Conservation (phyloP, 2,888 invertebrate genomes). For the Drosophila kanekoi region DNA sequence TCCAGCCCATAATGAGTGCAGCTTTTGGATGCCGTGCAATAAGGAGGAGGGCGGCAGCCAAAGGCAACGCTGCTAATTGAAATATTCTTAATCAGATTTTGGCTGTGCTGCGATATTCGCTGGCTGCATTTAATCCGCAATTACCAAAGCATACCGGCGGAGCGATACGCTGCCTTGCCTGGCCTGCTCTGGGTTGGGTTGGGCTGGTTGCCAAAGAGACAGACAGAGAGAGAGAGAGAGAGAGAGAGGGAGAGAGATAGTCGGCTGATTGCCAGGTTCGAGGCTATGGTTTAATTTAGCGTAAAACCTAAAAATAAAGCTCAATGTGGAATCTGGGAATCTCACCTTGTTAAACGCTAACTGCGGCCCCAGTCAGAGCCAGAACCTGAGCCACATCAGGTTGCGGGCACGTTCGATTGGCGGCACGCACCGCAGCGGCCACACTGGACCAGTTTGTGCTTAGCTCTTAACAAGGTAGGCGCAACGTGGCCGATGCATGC, state of each 20-base stretch:
- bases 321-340: conserved; percentile 36
- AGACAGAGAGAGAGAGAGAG: neutral
- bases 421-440: conserved; percentile 55
- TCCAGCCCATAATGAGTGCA: conserved; percentile 55
- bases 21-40: neutral
- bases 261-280: conserved; percentile 43
- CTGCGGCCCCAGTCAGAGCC: neutral
- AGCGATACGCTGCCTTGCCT: neutral
- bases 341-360: conserved; percentile 38
- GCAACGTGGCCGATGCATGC: conserved; percentile 48
- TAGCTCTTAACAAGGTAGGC: conserved; percentile 78
- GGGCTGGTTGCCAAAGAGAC: neutral
- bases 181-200: neutral
- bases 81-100: conserved; percentile 80
- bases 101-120: conserved; percentile 49
- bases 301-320: conserved; percentile 67
- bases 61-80: conserved; percentile 70
- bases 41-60: conserved; percentile 9
- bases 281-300: conserved; percentile 73
- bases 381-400: conserved; percentile 9
- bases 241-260: too few species aligned
- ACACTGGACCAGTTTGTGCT: conserved; percentile 61
- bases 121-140: conserved; percentile 76
- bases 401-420: conserved; percentile 53
- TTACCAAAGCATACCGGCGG: conserved; percentile 42